These are phyloP conservation scores for Trematomus loennbergii DNA, from an alignment of 2,113 vertebrate genomes.

Conservation along the genomic window DNA sequence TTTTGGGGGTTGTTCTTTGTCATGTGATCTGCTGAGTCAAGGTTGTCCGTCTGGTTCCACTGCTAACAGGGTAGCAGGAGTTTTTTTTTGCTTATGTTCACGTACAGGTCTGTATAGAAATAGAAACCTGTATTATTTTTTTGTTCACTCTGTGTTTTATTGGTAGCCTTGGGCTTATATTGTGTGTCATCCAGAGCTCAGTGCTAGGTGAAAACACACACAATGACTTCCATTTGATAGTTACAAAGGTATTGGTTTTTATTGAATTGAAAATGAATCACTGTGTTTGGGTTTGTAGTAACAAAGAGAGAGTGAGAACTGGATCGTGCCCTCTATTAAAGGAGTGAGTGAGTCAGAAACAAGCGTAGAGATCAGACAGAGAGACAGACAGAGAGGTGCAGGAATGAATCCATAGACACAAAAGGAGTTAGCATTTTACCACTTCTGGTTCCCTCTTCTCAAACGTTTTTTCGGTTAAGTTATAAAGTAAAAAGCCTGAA, in stretches of 20 bases:
- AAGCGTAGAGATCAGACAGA: background rate
- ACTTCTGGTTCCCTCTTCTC: too few relatives aligned
- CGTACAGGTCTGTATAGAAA: background rate
- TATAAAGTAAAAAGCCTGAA: too few relatives aligned
- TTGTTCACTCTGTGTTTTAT: background rate
- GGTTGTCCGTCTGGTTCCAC: constrained; percentile 62
- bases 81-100: too few relatives aligned
- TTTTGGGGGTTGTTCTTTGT: constrained; percentile 1
- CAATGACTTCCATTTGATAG: background rate
- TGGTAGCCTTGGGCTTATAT: constrained; percentile 9
- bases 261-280: constrained; percentile 20
- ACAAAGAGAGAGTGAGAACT: background rate
- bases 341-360: constrained; percentile 8
- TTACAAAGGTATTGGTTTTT: background rate
- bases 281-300: background rate
- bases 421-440: too few relatives aligned
- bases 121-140: background rate
- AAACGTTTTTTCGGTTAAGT: too few relatives aligned
- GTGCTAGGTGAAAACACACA: background rate
- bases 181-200: background rate
- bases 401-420: too few relatives aligned
- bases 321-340: background rate
- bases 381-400: background rate
- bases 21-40: background rate
- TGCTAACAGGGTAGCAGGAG: too few relatives aligned